Evolutionary conservation across 2,113 vertebrate species (phyloP).

Genomic region (Glaucidium brasilianum): DNA sequence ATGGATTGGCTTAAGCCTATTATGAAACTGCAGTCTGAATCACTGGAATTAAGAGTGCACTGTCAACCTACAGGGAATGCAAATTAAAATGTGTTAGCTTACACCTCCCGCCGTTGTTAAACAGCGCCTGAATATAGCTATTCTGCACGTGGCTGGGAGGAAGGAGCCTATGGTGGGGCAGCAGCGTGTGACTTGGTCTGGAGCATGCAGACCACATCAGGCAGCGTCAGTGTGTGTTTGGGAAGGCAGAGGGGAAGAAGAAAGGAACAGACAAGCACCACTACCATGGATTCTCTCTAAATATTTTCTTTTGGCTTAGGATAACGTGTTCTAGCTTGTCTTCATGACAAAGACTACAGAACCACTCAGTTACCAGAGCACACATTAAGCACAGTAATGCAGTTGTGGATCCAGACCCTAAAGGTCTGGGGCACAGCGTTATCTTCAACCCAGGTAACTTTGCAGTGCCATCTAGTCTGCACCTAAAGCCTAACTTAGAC

Average conservation of each 20-base stretch:
- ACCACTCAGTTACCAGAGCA: not conserved
- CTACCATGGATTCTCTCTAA: not conserved
- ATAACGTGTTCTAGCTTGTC: not conserved
- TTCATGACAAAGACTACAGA: not conserved
- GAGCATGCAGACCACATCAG: not conserved
- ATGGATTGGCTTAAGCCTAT: not conserved
- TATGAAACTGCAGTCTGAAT: slow-evolving; percentile 43
- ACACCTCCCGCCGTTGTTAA: not conserved
- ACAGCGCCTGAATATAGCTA: not conserved
- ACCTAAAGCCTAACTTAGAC: not conserved
- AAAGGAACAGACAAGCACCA: not conserved
- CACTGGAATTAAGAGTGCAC: not conserved
- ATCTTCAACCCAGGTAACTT: not conserved
- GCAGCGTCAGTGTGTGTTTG: rapidly evolving
- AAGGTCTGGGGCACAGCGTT: not conserved
- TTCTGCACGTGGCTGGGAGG: not conserved
- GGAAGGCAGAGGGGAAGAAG: not conserved
- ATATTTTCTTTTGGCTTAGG: not conserved
- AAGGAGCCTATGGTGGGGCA: not conserved
- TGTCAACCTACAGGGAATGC: slow-evolving; percentile 22
- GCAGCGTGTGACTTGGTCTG: not conserved
- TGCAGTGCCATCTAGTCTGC: not conserved
- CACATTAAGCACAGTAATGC: not conserved
- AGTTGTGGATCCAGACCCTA: not conserved
- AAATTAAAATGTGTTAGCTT: slow-evolving; percentile 25